Percentiles rank a stretch among this genome's conserved stretches.
These are phyloP conservation scores for Saccostrea glomerata DNA, from an alignment of 1,140 invertebrate species.

Conservation along the genomic window DNA sequence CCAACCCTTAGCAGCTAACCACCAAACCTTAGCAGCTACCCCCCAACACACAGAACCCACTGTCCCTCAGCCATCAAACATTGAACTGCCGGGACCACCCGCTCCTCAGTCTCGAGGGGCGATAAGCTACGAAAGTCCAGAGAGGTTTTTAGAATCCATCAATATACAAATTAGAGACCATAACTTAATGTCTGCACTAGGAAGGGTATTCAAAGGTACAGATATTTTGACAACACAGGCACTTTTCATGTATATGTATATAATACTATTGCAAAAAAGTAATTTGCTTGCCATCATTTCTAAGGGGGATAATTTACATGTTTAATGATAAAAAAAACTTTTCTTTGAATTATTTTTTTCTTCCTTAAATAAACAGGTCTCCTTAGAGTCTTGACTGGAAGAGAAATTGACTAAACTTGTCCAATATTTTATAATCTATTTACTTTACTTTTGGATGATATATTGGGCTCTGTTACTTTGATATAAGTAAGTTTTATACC, in stretches of 20 bases:
- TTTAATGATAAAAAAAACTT: not conserved
- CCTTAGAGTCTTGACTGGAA: too few relatives aligned
- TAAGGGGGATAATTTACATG: not conserved
- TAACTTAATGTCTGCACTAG: slow-evolving; percentile 7
- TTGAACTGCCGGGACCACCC: not conserved
- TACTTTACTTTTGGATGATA: too few relatives aligned
- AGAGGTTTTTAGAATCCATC: not conserved
- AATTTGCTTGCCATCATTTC: not conserved
- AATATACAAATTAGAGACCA: slow-evolving; percentile 17
- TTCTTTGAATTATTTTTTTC: too few relatives aligned
- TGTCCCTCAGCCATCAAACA: not conserved
- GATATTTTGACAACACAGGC: not conserved
- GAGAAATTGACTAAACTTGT: too few relatives aligned
- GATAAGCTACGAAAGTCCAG: not conserved
- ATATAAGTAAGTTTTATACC: too few relatives aligned
- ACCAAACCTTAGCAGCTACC: not conserved
- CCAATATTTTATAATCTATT: too few relatives aligned
- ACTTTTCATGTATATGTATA: not conserved
- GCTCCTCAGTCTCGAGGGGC: not conserved
- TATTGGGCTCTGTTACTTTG: too few relatives aligned
- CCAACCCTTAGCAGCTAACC: not conserved
- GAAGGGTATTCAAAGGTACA: slow-evolving; percentile 16
- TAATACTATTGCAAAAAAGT: not conserved
- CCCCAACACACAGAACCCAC: not conserved
- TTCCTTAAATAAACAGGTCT: too few relatives aligned